Evolutionary conservation across 2,113 vertebrate genomes (phyloP).

Genomic region (Silurus glanis): DNA sequence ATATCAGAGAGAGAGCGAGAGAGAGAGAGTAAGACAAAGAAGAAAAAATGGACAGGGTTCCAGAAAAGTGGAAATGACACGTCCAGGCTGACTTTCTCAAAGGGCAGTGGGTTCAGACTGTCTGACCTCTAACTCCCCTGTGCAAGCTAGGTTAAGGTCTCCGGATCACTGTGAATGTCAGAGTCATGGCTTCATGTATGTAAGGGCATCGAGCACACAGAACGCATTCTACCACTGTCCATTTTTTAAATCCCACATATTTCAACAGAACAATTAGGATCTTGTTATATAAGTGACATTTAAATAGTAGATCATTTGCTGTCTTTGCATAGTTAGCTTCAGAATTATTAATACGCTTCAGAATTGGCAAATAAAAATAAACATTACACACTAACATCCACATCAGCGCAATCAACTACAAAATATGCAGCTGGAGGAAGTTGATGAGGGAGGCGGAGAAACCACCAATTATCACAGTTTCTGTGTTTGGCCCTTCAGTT

Average conservation of each 20-base stretch:
- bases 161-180: conserved; percentile 13
- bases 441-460: not conserved
- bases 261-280: not conserved
- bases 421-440: not conserved
- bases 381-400: not conserved
- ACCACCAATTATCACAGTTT: not conserved
- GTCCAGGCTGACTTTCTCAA: conserved; percentile 15
- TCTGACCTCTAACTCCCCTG: not conserved
- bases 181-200: not conserved
- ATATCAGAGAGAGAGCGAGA: conserved; percentile 40
- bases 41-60: not conserved
- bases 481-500: not conserved
- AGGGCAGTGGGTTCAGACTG: conserved; percentile 26
- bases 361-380: not conserved
- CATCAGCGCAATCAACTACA: not conserved
- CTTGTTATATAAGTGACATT: not conserved
- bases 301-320: not conserved
- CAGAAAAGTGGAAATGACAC: conserved; percentile 5
- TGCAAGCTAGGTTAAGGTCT: not conserved
- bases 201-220: not conserved
- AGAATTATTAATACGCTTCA: not conserved
- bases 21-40: conserved; percentile 11
- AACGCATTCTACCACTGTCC: not conserved
- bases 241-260: not conserved
- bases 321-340: not conserved